Conservation (phyloP, 2,888 invertebrate species). For the Luperina testacea region DNA sequence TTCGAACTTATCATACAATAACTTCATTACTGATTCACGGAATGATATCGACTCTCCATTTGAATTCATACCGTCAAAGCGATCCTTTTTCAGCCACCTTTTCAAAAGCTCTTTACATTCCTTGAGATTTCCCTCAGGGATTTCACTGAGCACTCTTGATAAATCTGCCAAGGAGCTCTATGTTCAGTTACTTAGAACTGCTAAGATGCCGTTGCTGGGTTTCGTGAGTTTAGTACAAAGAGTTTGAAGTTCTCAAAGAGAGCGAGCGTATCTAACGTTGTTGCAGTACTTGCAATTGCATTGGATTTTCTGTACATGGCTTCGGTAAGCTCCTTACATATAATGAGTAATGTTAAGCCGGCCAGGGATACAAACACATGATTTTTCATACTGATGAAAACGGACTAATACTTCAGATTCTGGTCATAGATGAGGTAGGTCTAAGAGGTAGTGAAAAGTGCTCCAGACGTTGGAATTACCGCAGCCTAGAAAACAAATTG, state of each 20-base stretch:
- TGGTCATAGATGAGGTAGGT: neutral
- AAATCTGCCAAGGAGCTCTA: slow-evolving; percentile 37
- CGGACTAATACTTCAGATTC: neutral
- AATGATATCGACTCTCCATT: slow-evolving; percentile 60
- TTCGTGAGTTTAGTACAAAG: slow-evolving; percentile 9
- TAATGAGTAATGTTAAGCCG: slow-evolving; percentile 12
- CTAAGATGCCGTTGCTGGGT: slow-evolving; percentile 18
- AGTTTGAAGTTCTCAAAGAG: slow-evolving; percentile 11
- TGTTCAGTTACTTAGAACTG: slow-evolving; percentile 37
- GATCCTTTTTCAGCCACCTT: slow-evolving; percentile 65
- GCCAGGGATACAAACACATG: neutral
- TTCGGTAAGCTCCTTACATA: slow-evolving; percentile 38
- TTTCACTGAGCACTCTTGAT: slow-evolving; percentile 56
- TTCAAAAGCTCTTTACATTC: slow-evolving; percentile 61
- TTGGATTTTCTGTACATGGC: slow-evolving; percentile 29
- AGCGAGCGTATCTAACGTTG: neutral
- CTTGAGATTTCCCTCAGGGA: slow-evolving; percentile 70
- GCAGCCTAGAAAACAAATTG: neutral
- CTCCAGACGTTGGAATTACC: neutral
- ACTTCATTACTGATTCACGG: slow-evolving; percentile 56
- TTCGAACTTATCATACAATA: slow-evolving; percentile 49
- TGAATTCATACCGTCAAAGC: slow-evolving; percentile 64
- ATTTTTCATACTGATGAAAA: neutral
- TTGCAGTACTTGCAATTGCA: slow-evolving; percentile 13
- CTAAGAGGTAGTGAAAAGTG: neutral